phyloP scores from a whole-genome alignment of 2,797 vertebrate genomes.

The Pangasius mekongensis region DNA sequence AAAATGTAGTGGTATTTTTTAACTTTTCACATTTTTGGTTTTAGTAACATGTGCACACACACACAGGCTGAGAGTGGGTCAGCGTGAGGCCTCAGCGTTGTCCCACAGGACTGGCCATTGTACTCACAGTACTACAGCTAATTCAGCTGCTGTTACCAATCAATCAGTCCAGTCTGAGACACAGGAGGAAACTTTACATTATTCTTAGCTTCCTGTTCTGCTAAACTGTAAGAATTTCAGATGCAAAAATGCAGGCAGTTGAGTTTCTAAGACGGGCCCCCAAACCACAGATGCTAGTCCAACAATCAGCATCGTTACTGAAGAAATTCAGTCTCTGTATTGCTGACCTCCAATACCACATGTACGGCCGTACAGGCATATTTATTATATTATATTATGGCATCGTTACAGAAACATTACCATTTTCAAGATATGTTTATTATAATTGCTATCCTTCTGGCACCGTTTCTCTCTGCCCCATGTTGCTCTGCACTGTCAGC shows the following conservation, averaged over 20 bases:
- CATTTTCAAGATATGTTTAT: not conserved
- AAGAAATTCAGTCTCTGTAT: not conserved
- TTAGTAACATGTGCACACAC: not conserved
- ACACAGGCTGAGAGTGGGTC: not conserved
- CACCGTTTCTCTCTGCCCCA: not conserved
- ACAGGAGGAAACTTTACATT: not conserved
- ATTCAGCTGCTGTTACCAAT: not conserved
- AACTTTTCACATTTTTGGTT: not conserved
- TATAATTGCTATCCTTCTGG: not conserved
- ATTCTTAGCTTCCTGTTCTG: conserved; percentile 1
- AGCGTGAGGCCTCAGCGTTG: not conserved
- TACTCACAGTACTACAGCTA: not conserved
- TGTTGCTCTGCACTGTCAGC: not conserved
- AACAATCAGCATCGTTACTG: not conserved
- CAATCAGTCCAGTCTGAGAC: not conserved
- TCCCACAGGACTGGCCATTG: not conserved
- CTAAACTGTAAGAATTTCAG: not conserved
- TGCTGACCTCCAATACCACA: not conserved
- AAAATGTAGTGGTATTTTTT: not conserved
- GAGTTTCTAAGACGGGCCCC: not conserved
- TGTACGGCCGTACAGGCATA: not conserved
- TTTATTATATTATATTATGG: not conserved
- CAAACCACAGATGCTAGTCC: not conserved
- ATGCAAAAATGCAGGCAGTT: not conserved
- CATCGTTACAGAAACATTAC: not conserved